These are phyloP conservation scores for Sussaba pulchella DNA, from an alignment of 2,888 invertebrate genomes.

Conservation along the genomic window DNA sequence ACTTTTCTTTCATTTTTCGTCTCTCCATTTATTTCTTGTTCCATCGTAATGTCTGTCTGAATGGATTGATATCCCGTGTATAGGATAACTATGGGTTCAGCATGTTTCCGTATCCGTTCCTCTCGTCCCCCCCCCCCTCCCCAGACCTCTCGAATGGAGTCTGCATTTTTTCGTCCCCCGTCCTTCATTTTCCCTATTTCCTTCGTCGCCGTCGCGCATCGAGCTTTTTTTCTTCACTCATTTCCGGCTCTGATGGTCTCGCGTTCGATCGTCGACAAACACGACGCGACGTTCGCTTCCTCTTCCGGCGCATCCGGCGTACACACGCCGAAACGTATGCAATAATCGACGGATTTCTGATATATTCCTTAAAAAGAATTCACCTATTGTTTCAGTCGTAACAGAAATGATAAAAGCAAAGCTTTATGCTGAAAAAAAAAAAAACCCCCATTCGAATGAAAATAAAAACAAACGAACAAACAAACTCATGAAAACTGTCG, in stretches of 20 bases:
- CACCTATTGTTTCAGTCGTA: neutral
- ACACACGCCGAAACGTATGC: neutral
- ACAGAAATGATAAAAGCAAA: neutral
- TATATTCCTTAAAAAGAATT: neutral
- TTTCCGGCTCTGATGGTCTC: constrained; percentile 42
- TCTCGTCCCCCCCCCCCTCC: neutral
- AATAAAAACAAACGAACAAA: neutral
- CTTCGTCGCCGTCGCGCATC: constrained; percentile 15
- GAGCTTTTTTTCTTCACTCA: constrained; percentile 53
- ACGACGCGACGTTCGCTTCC: neutral
- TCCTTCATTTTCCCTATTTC: constrained; percentile 26
- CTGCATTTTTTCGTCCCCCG: constrained; percentile 29
- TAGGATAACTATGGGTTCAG: constrained; percentile 26
- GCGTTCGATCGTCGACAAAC: constrained; percentile 28
- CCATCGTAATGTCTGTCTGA: constrained; percentile 17
- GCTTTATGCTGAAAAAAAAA: neutral
- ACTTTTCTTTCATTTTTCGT: neutral
- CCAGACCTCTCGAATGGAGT: constrained; percentile 13
- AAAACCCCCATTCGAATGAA: neutral
- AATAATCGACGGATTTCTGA: neutral
- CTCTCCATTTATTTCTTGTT: neutral
- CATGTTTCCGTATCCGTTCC: constrained; percentile 7
- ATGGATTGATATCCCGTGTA: constrained; percentile 22
- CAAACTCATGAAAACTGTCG: neutral
- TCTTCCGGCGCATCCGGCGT: neutral